Evolutionary conservation across 2,888 invertebrate genomes (phyloP).

Genomic region (Merodon equestris): DNA sequence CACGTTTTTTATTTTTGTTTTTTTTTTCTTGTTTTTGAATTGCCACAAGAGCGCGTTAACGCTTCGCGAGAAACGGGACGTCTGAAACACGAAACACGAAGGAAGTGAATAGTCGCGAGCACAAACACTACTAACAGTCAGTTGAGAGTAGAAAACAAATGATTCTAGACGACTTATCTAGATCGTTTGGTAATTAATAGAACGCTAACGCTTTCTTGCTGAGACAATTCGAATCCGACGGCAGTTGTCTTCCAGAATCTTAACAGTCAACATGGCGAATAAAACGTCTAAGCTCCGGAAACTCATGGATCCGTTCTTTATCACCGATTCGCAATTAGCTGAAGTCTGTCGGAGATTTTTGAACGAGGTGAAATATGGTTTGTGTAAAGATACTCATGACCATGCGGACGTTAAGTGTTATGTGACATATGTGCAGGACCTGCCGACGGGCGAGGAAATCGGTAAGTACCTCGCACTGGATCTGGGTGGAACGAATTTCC

Average conservation of each 20-base stretch:
- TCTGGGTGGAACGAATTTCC: conserved; percentile 98
- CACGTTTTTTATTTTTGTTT: no score
- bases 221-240: conserved; percentile 35
- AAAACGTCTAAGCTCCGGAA: conserved; percentile 26
- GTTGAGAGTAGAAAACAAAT: conserved; percentile 3
- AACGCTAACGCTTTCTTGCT: conserved; percentile 36
- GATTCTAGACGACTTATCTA: conserved; percentile 46
- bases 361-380: conserved; percentile 87
- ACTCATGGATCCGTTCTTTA: conserved; percentile 83
- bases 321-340: conserved; percentile 87
- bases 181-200: conserved; percentile 44
- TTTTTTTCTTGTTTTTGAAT: no score
- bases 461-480: conserved; percentile 97
- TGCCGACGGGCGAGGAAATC: conserved; percentile 95
- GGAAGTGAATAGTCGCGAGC: no score
- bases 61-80: no score
- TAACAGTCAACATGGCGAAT: conserved; percentile 78
- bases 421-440: conserved; percentile 95
- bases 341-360: conserved; percentile 87
- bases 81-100: no score
- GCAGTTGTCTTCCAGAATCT: conserved; percentile 53
- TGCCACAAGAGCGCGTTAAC: no score
- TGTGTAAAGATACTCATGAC: conserved; percentile 86
- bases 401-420: conserved; percentile 93
- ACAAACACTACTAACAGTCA: conserved; percentile 5